Base-by-base conservation (phyloP, 1,140 invertebrate species). In the Zaprionus ghesquierei region DNA sequence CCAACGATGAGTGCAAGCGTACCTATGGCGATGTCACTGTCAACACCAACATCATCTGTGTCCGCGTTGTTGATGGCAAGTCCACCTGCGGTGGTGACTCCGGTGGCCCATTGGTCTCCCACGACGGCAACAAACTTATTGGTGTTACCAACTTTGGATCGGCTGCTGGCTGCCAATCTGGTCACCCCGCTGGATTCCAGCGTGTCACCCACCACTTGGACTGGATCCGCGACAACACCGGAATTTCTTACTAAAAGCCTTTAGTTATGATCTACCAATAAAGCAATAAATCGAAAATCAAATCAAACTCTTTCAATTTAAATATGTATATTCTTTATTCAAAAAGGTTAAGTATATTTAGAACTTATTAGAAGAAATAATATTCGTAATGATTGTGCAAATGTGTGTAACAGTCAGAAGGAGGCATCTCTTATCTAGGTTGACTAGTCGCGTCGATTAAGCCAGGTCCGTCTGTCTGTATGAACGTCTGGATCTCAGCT, bases 71-170 rank as follows among this genome's bases (percentile, higher is more conserved):
- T 3, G 59, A 70, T 4, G 86, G 80, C 22, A 80, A 64, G 56
- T 91, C 90, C 10, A 91, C 87, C 18, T 91, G 90, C 72, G 74
- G 84, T 35, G 94, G 94, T 69, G 94, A 94, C 91, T 94, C 93
- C 62, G 94, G 94, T 55, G 94, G 94, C 27, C 92, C 93, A 9
- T 75, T 94, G 68, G 91, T 92, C 0, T 91, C 93, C 51, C 65
- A 77, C 15, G 92, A 93, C 60, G 60, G 61, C 8, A 69, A 72
- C 20, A 91, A 91, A 1, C 87, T 92, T 31, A 86, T 94, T 6
- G 94, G 94, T 46, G 86, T 94, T 5, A 91, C 93, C 12, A 93
- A 81, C 46, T 87, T 71, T 55, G 69, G 62, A 0, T 63, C 75
- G 2, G 15, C 13, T n/a, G 41, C 59, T 25, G 64, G 71, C 8